phyloP scores from a whole-genome alignment of 2,797 vertebrate genomes.

The Cebuella pygmaea region DNA sequence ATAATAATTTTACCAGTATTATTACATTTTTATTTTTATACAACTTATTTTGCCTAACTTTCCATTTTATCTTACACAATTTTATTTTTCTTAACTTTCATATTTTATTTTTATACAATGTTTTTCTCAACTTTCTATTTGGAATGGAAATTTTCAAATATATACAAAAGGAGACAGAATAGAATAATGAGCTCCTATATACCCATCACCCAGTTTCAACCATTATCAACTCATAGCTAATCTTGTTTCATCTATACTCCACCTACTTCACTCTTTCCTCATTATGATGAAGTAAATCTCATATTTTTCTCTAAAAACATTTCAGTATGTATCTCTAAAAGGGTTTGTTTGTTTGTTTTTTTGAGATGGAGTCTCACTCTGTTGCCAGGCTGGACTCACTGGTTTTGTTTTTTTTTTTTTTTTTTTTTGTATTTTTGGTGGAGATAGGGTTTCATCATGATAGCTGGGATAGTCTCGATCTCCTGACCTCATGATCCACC shows the following conservation, averaged over 20 bases:
- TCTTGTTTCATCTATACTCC: background rate
- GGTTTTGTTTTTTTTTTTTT: too few relatives aligned
- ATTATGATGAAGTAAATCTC: constrained; percentile 3
- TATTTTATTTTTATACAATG: background rate
- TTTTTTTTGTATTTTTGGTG: too few relatives aligned
- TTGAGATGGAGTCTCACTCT: too few relatives aligned
- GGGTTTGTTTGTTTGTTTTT: background rate
- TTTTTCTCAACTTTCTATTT: background rate
- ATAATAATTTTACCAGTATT: background rate
- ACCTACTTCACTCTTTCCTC: background rate
- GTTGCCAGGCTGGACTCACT: too few relatives aligned
- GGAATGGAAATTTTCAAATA: constrained; percentile 53
- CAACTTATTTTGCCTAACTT: background rate
- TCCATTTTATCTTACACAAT: background rate
- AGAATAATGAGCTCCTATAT: background rate
- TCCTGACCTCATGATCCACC: too few relatives aligned
- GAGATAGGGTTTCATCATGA: too few relatives aligned
- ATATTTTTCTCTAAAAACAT: constrained; percentile 26
- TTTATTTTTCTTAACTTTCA: background rate
- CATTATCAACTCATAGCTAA: background rate
- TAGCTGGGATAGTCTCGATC: too few relatives aligned
- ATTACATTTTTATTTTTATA: background rate
- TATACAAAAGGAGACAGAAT: background rate
- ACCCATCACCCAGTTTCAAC: background rate
- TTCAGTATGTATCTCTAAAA: constrained; percentile 5